phyloP scores from a whole-genome alignment of 1,140 invertebrate species.

The Drosophila sulfurigaster region DNA sequence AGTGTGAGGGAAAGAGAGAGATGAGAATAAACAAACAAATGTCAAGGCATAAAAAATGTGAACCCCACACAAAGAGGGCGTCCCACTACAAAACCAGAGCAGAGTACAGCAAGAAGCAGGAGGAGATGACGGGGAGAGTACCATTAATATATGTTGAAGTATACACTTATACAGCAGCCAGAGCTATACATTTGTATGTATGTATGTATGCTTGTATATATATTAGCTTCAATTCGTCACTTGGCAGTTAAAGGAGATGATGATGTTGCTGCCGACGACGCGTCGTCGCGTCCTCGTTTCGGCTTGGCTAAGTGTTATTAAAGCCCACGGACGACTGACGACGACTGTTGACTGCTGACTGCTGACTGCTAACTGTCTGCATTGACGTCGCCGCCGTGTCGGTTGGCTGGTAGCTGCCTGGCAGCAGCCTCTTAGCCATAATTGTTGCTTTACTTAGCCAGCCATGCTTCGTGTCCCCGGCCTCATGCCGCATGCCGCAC shows the following conservation, averaged over 20 bases:
- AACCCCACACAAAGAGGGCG: constrained; percentile 38
- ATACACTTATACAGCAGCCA: constrained; percentile 15
- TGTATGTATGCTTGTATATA: constrained; percentile 26
- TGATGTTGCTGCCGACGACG: constrained; percentile 39
- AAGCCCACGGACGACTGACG: constrained; percentile 58
- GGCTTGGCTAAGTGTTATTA: constrained; percentile 63
- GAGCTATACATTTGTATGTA: constrained; percentile 9
- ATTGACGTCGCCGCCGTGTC: constrained; percentile 30
- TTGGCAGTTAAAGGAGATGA: constrained; percentile 45
- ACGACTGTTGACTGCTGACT: constrained; percentile 40
- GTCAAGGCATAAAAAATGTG: constrained; percentile 63
- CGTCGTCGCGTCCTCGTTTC: constrained; percentile 38
- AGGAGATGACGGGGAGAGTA: constrained; percentile 15
- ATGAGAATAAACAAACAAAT: constrained; percentile 49
- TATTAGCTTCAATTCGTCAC: constrained; percentile 73
- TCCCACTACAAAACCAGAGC: constrained; percentile 5
- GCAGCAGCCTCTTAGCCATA: constrained; percentile 67
- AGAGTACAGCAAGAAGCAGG: constrained; percentile 1
- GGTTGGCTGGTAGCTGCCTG: constrained; percentile 7
- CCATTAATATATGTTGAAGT: constrained; percentile 51
- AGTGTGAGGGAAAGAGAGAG: too few relatives aligned
- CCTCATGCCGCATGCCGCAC: constrained; percentile 11
- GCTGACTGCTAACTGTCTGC: constrained; percentile 40
- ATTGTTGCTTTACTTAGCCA: constrained; percentile 78
- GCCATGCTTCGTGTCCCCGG: too few relatives aligned